Conservation (phyloP, 2,888 invertebrate genomes). For the Drosophila glabriapex region DNA sequence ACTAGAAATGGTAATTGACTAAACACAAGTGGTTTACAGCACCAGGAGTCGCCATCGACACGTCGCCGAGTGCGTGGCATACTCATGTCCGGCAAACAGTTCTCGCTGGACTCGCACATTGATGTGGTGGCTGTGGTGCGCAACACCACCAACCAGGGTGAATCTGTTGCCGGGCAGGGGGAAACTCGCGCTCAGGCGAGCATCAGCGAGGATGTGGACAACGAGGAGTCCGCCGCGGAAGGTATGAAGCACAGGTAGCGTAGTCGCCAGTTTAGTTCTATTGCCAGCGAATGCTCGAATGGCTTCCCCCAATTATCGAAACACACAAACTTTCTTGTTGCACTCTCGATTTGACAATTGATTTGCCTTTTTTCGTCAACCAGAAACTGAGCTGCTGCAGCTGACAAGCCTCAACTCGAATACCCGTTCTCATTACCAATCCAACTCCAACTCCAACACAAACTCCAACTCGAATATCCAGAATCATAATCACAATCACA, state of each 20-base stretch:
- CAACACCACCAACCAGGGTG: constrained; percentile 85
- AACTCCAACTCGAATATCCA: constrained; percentile 23
- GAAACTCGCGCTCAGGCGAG: constrained; percentile 43
- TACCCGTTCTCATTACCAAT: constrained; percentile 13
- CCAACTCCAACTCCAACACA: constrained; percentile 9
- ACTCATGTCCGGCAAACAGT: constrained; percentile 95
- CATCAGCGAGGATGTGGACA: constrained; percentile 79
- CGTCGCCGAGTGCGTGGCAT: constrained; percentile 94
- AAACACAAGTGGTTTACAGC: constrained; percentile 58
- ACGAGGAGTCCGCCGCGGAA: constrained; percentile 84
- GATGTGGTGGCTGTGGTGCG: constrained; percentile 92
- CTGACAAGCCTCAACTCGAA: constrained; percentile 38
- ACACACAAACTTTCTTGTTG: too few species aligned
- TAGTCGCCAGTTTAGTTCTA: constrained; percentile 72
- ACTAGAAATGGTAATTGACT: not conserved
- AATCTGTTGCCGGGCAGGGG: constrained; percentile 4
- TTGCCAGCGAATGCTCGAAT: constrained; percentile 45
- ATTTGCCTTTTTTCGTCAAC: not conserved
- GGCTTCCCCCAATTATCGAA: constrained; percentile 4
- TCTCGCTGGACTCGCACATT: constrained; percentile 95
- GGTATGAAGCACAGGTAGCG: constrained; percentile 86
- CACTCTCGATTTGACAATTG: not conserved
- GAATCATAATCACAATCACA: constrained; percentile 20
- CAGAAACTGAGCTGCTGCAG: constrained; percentile 69
- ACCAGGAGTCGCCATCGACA: constrained; percentile 89